These are phyloP conservation scores for Bubo blakistoni DNA, from an alignment of 2,113 vertebrate species.

Conservation along the genomic window DNA sequence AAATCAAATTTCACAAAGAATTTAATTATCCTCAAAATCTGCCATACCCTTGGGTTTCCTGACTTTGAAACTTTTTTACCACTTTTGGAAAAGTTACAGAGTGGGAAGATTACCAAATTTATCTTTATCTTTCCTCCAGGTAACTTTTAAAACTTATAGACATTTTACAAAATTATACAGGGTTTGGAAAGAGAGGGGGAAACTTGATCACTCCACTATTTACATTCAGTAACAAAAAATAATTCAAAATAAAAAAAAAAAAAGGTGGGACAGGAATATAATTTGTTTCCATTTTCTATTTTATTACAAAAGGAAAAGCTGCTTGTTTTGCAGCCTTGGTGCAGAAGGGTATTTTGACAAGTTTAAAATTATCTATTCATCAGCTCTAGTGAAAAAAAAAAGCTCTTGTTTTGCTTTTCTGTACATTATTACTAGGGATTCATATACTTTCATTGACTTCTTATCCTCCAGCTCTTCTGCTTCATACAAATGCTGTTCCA, in stretches of 20 bases:
- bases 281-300: neutral
- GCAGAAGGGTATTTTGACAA: neutral
- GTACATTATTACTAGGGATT: neutral
- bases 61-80: neutral
- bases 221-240: neutral
- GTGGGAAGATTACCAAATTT: neutral
- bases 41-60: neutral
- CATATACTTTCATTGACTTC: neutral
- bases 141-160: neutral
- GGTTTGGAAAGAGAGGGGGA: neutral
- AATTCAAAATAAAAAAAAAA: neutral
- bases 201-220: neutral
- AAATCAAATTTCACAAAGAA: neutral
- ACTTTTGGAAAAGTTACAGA: neutral
- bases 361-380: neutral
- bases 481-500: neutral
- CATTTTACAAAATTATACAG: neutral
- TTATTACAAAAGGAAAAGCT: neutral
- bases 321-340: neutral
- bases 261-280: rapidly evolving
- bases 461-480: neutral
- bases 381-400: neutral
- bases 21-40: neutral
- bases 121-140: neutral
- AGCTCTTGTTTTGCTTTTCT: neutral